Evolutionary conservation across 2,113 vertebrate genomes (phyloP).

Genomic region (Hippocampus guttulatus): DNA sequence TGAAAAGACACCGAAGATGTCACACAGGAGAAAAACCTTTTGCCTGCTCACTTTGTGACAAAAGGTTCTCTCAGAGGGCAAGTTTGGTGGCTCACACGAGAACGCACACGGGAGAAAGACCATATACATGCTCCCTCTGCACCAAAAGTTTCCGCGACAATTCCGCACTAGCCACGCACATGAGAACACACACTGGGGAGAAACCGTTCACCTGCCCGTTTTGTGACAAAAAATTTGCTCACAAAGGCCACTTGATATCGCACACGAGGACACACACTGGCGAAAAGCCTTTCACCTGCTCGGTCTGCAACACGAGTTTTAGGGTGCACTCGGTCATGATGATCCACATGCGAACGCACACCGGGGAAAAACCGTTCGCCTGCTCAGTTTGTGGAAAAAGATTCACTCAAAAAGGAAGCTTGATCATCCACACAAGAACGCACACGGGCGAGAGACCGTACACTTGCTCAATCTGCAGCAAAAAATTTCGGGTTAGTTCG

Average conservation of each 20-base stretch:
- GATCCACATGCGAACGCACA: constrained; percentile 1
- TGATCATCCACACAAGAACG: not conserved
- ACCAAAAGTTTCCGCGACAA: not conserved
- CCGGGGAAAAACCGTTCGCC: not conserved
- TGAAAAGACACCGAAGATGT: not conserved
- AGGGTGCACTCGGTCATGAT: not conserved
- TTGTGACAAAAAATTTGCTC: not conserved
- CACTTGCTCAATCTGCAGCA: not conserved
- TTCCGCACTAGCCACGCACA: not conserved
- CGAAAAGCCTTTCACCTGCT: not conserved
- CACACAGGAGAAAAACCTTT: not conserved
- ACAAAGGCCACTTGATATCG: not conserved
- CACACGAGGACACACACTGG: not conserved
- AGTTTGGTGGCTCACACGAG: not conserved
- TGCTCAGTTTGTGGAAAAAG: not conserved
- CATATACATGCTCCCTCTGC: not conserved
- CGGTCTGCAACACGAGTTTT: not conserved
- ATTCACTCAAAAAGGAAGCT: not conserved
- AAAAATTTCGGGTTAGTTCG: not conserved
- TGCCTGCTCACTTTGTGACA: not conserved
- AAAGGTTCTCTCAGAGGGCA: not conserved
- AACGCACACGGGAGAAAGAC: not conserved
- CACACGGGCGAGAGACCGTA: not conserved
- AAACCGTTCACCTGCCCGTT: not conserved
- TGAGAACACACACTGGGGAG: not conserved